phyloP scores from a whole-genome alignment of 2,113 vertebrate genomes.

The Mormyrus iriodes region DNA sequence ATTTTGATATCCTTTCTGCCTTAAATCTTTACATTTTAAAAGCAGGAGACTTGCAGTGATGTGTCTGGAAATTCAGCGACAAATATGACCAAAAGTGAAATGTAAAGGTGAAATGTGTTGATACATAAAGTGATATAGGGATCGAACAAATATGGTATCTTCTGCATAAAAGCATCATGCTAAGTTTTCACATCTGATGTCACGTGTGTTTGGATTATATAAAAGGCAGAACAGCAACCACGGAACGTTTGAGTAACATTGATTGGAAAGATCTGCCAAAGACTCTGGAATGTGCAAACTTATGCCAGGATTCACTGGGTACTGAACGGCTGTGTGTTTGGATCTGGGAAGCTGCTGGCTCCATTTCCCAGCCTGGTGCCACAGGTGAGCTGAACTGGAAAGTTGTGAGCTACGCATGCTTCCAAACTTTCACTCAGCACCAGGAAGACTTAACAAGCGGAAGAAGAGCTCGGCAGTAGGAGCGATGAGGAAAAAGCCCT shows the following conservation, averaged over 20 bases:
- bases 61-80: slow-evolving; percentile 45
- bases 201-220: neutral
- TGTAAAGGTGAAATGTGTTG: slow-evolving; percentile 63
- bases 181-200: neutral
- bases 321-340: neutral
- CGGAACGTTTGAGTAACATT: neutral
- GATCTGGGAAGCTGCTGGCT: neutral
- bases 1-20: slow-evolving; percentile 64
- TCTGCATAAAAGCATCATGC: neutral
- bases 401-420: neutral
- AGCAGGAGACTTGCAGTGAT: slow-evolving; percentile 58
- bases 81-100: slow-evolving; percentile 52
- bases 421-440: neutral
- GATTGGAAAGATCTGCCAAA: neutral
- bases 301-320: neutral
- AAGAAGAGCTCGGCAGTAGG: neutral
- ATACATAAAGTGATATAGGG: slow-evolving; percentile 58
- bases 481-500: neutral
- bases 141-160: slow-evolving; percentile 44
- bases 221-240: neutral
- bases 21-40: slow-evolving; percentile 59
- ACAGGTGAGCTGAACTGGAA: neutral
- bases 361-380: neutral
- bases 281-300: neutral
- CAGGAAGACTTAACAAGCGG: neutral